Percentiles rank a stretch among this genome's conserved stretches.
These are phyloP conservation scores for Eumerus sabulonum DNA, from an alignment of 2,888 invertebrate genomes.

Conservation along the genomic window DNA sequence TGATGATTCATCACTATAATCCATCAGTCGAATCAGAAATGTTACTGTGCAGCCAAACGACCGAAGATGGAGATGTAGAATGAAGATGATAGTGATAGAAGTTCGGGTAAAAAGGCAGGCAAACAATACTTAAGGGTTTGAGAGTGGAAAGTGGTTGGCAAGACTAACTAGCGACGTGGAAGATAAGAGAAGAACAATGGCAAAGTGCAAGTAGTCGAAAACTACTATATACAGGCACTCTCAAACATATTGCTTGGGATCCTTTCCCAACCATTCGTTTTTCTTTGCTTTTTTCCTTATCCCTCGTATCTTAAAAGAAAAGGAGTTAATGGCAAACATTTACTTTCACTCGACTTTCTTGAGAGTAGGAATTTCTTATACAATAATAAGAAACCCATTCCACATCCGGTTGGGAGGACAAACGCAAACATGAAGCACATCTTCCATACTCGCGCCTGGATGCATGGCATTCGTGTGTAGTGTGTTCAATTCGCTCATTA, in stretches of 20 bases:
- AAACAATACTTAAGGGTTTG: neutral
- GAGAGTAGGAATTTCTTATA: constrained; percentile 52
- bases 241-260: constrained; percentile 55
- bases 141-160: constrained; percentile 28
- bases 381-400: constrained; percentile 7
- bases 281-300: constrained; percentile 32
- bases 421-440: constrained; percentile 16
- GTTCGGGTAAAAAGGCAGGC: constrained; percentile 5
- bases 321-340: constrained; percentile 67
- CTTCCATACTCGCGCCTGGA: constrained; percentile 8
- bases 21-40: constrained; percentile 67
- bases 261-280: neutral
- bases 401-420: neutral
- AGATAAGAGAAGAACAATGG: too few relatives aligned
- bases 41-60: constrained; percentile 15
- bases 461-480: too few relatives aligned
- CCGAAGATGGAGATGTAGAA: too few relatives aligned
- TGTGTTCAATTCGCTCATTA: constrained; percentile 50
- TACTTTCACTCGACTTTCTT: constrained; percentile 59
- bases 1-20: constrained; percentile 68
- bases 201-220: constrained; percentile 38
- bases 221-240: constrained; percentile 18
- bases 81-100: constrained; percentile 22
- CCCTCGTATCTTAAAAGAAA: constrained; percentile 42
- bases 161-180: neutral